Evolutionary conservation across 2,888 invertebrate species (phyloP).

Genomic region (Terebella lapidaria): DNA sequence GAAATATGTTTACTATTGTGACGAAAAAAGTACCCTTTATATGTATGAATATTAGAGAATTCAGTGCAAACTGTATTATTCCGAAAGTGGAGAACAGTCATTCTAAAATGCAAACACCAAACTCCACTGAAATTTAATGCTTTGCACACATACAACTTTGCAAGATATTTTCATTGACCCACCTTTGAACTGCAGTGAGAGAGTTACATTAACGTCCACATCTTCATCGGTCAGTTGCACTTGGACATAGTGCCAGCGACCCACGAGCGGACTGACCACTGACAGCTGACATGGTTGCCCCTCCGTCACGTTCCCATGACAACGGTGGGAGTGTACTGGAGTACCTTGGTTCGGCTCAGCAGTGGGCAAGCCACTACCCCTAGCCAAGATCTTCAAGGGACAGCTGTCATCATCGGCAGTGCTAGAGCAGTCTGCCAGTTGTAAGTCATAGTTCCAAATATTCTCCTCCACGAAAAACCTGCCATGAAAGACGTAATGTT

Average conservation of each 20-base stretch:
- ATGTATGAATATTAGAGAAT: no score
- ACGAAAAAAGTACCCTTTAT: no score
- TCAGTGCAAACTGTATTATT: no score
- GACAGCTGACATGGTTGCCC: neutral
- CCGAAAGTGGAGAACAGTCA: no score
- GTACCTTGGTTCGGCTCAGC: neutral
- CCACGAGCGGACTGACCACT: neutral
- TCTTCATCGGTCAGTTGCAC: neutral
- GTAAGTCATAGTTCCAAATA: neutral
- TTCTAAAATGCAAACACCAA: no score
- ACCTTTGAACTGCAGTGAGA: no score
- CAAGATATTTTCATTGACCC: no score
- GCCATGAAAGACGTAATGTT: no score
- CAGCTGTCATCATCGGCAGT: neutral
- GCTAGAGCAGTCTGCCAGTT: neutral
- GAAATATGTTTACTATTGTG: no score
- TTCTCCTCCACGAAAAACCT: neutral
- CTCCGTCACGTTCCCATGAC: neutral
- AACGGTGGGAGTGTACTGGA: no score
- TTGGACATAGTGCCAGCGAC: neutral
- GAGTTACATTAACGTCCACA: neutral
- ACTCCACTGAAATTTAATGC: no score
- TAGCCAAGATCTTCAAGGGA: neutral
- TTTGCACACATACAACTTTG: no score
- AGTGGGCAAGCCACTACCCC: neutral